Evolutionary conservation across 2,797 vertebrate genomes (phyloP).

Genomic region (Thripadectes ignobilis): DNA sequence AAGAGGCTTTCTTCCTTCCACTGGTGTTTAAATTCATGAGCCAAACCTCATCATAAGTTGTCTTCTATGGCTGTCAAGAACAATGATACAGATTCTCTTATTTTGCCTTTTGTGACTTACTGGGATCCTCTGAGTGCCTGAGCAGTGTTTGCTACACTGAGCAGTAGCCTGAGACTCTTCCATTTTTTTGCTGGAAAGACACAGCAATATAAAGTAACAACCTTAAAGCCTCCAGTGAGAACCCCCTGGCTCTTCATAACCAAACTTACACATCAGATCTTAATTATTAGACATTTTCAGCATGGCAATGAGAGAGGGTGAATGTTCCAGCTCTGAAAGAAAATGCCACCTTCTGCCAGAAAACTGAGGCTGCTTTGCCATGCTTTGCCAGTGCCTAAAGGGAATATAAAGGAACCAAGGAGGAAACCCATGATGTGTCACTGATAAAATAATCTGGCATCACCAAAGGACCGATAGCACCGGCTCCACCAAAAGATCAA

Average conservation of each 20-base stretch:
- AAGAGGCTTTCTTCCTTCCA: constrained; percentile 40
- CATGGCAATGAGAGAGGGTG: background rate
- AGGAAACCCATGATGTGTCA: background rate
- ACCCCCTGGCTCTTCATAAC: background rate
- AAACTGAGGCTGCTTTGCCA: background rate
- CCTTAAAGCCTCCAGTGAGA: background rate
- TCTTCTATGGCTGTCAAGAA: constrained; percentile 30
- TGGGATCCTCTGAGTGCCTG: background rate
- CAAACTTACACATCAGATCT: background rate
- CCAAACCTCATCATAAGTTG: constrained; percentile 28
- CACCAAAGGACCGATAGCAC: background rate
- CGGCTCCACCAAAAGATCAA: background rate
- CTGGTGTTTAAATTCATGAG: constrained; percentile 33
- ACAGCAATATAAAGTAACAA: background rate
- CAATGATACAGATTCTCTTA: background rate
- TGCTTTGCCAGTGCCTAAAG: background rate
- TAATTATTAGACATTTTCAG: background rate
- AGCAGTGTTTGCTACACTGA: background rate
- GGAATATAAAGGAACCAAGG: background rate
- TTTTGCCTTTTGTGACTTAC: background rate
- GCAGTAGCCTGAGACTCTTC: background rate
- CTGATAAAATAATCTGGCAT: background rate
- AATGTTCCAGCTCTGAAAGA: background rate
- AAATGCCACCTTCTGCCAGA: background rate
- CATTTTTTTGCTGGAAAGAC: background rate